Conservation (phyloP, 92 coral and sea anemone genomes). For the Phymanthus crucifer region DNA sequence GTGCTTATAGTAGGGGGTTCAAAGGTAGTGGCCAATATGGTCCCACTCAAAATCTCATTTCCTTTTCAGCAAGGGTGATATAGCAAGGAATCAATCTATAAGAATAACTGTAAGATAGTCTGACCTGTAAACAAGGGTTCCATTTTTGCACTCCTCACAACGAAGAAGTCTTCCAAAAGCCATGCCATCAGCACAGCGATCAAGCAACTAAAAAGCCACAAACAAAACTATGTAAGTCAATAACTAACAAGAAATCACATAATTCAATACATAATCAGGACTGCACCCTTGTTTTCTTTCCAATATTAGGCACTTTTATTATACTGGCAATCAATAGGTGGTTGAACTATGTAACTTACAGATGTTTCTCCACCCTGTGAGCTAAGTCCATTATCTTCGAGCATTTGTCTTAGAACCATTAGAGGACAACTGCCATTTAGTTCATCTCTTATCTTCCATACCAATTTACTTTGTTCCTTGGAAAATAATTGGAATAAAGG, state of each 20-base stretch:
- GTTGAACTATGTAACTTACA: slow-evolving; percentile 56
- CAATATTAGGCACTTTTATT: too few species aligned
- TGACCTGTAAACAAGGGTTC: slow-evolving; percentile 76
- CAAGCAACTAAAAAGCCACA: slow-evolving; percentile 63
- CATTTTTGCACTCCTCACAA: slow-evolving; percentile 83
- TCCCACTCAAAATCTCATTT: too few species aligned
- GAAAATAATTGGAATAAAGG: background rate
- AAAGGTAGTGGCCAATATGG: too few species aligned
- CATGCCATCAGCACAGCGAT: slow-evolving; percentile 97
- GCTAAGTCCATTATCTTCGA: slow-evolving; percentile 78
- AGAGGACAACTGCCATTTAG: slow-evolving; percentile 62
- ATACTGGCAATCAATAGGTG: background rate
- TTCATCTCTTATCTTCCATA: slow-evolving; percentile 93
- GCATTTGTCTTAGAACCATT: slow-evolving; percentile 73
- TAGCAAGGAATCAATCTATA: too few species aligned
- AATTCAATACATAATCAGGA: background rate
- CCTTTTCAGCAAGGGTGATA: too few species aligned
- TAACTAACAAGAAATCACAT: background rate
- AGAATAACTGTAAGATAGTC: too few species aligned
- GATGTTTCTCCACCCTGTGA: slow-evolving; percentile 88
- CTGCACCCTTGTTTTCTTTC: too few species aligned
- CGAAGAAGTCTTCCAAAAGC: slow-evolving; percentile 86
- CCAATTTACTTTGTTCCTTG: slow-evolving; percentile 84
- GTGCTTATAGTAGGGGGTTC: too few species aligned
- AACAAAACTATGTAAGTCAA: background rate